Percentiles rank a stretch among this genome's conserved stretches.
These are phyloP conservation scores for Acleris cristana DNA, from an alignment of 2,888 invertebrate species.

Conservation along the genomic window DNA sequence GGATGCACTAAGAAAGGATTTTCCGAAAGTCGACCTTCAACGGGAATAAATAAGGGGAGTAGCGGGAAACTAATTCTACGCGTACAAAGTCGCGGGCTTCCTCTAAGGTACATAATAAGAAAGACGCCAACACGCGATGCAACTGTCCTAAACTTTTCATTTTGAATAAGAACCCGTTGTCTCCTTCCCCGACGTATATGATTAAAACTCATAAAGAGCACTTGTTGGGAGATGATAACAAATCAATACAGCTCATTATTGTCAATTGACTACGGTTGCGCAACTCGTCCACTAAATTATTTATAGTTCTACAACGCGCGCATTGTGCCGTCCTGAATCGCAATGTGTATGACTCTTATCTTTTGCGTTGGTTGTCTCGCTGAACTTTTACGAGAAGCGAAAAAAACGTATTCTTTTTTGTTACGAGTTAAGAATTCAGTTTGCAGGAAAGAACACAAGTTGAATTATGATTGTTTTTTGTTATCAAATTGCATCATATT, in stretches of 20 bases:
- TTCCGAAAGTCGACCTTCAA: no score
- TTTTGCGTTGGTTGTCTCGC: not conserved
- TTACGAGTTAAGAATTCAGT: no score
- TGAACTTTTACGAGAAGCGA: not conserved
- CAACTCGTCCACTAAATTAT: conserved; percentile 38
- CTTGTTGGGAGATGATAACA: conserved; percentile 42
- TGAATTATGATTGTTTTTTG: no score
- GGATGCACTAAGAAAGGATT: no score
- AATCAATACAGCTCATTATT: conserved; percentile 49
- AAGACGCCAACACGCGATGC: no score
- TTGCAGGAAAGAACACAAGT: no score
- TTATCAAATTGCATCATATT: no score
- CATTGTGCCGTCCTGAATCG: conserved; percentile 9
- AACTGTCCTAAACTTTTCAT: not conserved
- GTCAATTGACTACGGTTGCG: conserved; percentile 42
- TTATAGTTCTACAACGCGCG: conserved; percentile 14
- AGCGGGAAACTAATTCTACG: no score
- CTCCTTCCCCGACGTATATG: not conserved
- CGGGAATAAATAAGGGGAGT: no score
- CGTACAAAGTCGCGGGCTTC: no score
- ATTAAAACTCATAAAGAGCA: conserved; percentile 28
- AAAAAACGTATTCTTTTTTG: no score
- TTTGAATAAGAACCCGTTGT: not conserved
- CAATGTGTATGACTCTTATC: conserved; percentile 1
- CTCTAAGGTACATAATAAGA: no score